These are phyloP conservation scores for Sturmia bella DNA, from an alignment of 2,888 invertebrate species.

Conservation along the genomic window DNA sequence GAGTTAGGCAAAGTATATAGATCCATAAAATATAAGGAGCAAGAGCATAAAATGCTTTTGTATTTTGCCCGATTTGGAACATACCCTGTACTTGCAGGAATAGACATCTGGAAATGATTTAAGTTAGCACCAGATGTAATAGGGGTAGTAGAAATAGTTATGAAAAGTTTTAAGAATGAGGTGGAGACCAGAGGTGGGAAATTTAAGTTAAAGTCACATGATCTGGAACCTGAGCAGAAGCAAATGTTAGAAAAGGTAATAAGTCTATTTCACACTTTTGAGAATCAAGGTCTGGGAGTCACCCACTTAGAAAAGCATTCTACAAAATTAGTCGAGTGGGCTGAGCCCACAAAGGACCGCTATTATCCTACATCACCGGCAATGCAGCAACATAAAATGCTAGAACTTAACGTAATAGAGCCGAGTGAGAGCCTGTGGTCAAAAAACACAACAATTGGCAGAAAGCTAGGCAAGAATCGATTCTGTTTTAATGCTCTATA, in stretches of 20 bases:
- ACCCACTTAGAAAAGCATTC: not conserved
- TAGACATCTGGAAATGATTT: constrained; percentile 12
- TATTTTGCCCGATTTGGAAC: constrained; percentile 43
- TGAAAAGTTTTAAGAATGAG: not conserved
- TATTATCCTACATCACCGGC: not conserved
- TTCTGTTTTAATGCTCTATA: too few species aligned
- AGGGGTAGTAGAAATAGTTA: not conserved
- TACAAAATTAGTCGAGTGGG: not conserved
- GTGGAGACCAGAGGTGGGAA: not conserved
- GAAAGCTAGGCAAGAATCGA: too few species aligned
- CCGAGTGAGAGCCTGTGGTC: too few species aligned
- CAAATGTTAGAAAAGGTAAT: not conserved
- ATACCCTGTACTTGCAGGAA: constrained; percentile 17
- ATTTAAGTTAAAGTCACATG: constrained; percentile 5
- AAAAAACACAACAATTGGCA: too few species aligned
- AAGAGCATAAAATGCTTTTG: constrained; percentile 3
- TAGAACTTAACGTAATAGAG: too few species aligned
- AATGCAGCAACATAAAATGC: too few species aligned
- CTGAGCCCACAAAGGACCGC: not conserved
- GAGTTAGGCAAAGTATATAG: constrained; percentile 34
- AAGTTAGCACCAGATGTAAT: not conserved
- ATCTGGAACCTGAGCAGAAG: not conserved
- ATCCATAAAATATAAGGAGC: constrained; percentile 21
- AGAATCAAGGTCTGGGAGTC: not conserved
- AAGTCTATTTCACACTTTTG: not conserved